Percentiles rank a stretch among this genome's conserved stretches.
These are phyloP conservation scores for Stenotaenia linearis DNA, from an alignment of 2,888 invertebrate species.

Conservation along the genomic window DNA sequence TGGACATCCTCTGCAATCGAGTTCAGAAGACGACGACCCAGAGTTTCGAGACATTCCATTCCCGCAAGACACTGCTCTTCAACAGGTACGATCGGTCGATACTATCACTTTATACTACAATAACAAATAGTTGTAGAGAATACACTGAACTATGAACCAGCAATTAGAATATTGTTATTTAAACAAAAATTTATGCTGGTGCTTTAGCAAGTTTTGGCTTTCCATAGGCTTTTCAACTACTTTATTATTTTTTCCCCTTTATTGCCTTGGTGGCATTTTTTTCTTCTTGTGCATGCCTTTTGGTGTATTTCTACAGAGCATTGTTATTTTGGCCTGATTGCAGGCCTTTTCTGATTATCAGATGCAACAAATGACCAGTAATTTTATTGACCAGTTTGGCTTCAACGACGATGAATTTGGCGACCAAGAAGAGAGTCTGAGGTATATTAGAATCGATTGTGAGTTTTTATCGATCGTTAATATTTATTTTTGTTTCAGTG, in stretches of 20 bases:
- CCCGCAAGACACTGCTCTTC: constrained; percentile 52
- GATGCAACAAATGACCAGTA: constrained; percentile 58
- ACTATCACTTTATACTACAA: not conserved
- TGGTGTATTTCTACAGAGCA: constrained; percentile 33
- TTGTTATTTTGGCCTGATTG: constrained; percentile 40
- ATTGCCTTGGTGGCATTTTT: constrained; percentile 1
- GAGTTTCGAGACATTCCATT: constrained; percentile 54
- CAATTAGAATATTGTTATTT: not conserved
- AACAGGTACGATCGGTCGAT: constrained; percentile 48
- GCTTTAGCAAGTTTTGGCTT: not conserved
- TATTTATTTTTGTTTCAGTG: too few relatives aligned
- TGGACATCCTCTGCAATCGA: constrained; percentile 46
- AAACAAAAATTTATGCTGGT: not conserved
- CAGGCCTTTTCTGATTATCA: constrained; percentile 58
- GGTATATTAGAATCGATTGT: constrained; percentile 44
- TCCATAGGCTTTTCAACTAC: not conserved
- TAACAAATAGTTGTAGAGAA: not conserved
- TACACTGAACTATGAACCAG: not conserved
- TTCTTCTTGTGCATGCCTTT: not conserved
- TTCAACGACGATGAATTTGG: constrained; percentile 60
- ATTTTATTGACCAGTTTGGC: constrained; percentile 58
- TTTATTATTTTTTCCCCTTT: too few relatives aligned
- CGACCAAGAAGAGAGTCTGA: constrained; percentile 53
- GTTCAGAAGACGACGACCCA: constrained; percentile 52
- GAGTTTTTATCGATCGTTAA: too few relatives aligned